Conservation (phyloP, 2,113 vertebrate genomes). For the Calypte anna region DNA sequence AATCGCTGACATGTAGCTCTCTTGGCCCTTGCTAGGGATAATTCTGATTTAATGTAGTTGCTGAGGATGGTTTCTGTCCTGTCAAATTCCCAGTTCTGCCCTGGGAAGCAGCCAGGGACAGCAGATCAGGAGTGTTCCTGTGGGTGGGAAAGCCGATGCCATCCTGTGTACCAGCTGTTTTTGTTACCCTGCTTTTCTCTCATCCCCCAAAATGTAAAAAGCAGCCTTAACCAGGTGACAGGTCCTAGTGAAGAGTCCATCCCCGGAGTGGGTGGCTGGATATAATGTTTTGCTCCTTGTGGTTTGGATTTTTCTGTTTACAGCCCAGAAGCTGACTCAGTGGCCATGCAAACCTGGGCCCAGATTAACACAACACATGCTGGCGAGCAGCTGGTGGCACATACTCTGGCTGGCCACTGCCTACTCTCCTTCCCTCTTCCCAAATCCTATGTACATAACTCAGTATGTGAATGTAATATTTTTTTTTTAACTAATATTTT, state of each 20-base stretch:
- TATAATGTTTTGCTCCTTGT: conserved; percentile 7
- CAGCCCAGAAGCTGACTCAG: conserved; percentile 62
- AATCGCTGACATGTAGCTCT: neutral
- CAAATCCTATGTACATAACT: neutral
- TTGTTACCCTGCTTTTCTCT: conserved; percentile 22
- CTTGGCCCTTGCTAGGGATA: neutral
- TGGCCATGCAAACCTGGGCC: conserved; percentile 24
- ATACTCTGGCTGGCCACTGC: neutral
- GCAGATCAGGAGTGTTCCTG: neutral
- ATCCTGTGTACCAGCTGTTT: neutral
- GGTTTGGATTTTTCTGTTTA: conserved; percentile 24
- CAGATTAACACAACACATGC: neutral
- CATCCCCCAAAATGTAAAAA: neutral
- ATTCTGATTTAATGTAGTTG: neutral
- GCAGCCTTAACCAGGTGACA: neutral
- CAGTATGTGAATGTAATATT: neutral
- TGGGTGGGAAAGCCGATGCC: neutral
- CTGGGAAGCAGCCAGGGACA: conserved; percentile 15
- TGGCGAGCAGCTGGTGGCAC: conserved; percentile 4
- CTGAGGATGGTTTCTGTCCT: neutral
- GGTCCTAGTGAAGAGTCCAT: conserved; percentile 21
- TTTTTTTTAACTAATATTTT: neutral
- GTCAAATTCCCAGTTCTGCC: neutral
- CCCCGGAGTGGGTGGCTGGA: neutral
- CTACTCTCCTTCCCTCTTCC: neutral